These are phyloP conservation scores for Sylvia atricapilla DNA, from an alignment of 2,113 vertebrate genomes.

Conservation along the genomic window DNA sequence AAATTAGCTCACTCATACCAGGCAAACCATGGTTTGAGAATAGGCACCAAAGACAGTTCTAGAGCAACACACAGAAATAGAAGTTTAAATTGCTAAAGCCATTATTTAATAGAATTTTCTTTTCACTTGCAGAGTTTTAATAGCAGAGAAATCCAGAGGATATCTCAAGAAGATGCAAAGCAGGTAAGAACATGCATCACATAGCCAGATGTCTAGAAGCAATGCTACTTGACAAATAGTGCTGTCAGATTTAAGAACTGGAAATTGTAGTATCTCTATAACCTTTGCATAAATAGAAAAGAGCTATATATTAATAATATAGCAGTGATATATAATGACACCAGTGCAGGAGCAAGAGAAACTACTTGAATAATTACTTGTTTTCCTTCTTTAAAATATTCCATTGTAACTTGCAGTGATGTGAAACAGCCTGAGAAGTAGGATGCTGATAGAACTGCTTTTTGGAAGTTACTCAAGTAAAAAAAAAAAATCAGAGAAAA, in stretches of 20 bases:
- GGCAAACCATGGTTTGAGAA: not conserved
- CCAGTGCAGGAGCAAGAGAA: not conserved
- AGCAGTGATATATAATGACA: not conserved
- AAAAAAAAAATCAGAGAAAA: not conserved
- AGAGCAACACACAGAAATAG: not conserved
- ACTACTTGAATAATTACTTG: not conserved
- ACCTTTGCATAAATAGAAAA: not conserved
- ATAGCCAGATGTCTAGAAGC: not conserved
- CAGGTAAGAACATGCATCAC: not conserved
- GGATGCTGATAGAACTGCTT: not conserved
- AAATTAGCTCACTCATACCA: not conserved
- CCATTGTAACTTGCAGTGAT: not conserved
- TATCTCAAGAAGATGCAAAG: not conserved
- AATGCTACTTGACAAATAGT: not conserved
- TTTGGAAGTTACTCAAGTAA: not conserved
- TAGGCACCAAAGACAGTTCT: not conserved
- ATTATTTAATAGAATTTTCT: not conserved
- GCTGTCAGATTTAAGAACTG: not conserved
- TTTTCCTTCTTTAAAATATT: not conserved
- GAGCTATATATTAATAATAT: not conserved
- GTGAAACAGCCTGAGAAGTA: not conserved
- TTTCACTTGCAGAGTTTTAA: not conserved
- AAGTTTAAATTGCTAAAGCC: not conserved
- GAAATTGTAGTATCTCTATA: not conserved
- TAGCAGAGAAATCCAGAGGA: not conserved